Evolutionary conservation across 2,113 vertebrate species (phyloP).

Genomic region (Enhydra lutris): DNA sequence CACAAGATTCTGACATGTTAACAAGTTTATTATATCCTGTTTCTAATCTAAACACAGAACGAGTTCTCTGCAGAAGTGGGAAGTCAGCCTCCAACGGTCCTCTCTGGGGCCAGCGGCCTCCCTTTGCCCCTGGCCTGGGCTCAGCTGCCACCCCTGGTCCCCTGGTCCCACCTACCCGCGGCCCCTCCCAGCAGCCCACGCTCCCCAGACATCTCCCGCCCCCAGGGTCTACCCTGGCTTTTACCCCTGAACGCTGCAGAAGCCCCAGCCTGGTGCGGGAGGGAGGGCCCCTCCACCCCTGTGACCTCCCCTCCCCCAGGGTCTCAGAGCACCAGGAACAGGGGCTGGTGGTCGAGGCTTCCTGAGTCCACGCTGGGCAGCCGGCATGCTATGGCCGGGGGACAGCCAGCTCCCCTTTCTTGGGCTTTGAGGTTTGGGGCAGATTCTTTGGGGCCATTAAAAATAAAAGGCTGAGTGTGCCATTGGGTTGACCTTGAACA

Average conservation of each 20-base stretch:
- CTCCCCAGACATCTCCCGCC: too few species aligned
- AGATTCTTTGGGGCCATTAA: neutral
- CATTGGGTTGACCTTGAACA: too few species aligned
- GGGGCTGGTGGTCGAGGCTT: fast-evolving
- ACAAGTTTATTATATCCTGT: slow-evolving; percentile 69
- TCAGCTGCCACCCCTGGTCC: neutral
- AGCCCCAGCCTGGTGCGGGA: neutral
- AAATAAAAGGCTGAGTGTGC: fast-evolving
- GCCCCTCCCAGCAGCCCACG: neutral
- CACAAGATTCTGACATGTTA: slow-evolving; percentile 62
- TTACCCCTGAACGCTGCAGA: neutral
- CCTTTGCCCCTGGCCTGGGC: neutral
- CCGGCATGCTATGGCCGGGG: fast-evolving
- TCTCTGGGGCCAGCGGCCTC: neutral
- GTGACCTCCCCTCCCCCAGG: fast-evolving
- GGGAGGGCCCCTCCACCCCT: fast-evolving
- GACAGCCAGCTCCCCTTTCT: neutral
- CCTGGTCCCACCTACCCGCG: neutral
- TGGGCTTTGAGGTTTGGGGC: neutral
- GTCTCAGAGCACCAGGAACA: neutral
- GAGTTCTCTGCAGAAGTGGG: slow-evolving; percentile 44
- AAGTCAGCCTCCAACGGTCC: slow-evolving; percentile 1
- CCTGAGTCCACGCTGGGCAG: fast-evolving
- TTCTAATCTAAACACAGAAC: slow-evolving; percentile 65
- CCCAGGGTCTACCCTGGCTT: fast-evolving